A percentile compares a stretch with the other conserved stretches of the same genome.
Evolutionary conservation across 2,888 invertebrate genomes (phyloP).

Genomic region (Yponomeuta plumbellus): DNA sequence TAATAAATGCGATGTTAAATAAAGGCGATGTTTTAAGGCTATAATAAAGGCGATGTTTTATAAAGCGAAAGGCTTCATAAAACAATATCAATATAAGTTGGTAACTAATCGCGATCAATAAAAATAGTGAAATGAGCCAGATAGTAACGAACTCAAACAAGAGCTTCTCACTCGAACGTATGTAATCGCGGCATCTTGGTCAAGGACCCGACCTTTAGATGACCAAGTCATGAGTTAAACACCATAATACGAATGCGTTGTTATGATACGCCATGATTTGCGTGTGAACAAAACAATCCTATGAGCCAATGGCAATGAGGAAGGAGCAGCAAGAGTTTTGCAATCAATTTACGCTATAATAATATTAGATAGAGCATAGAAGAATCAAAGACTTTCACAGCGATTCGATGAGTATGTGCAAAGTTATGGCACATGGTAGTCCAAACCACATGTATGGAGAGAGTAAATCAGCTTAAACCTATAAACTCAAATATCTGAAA

Average conservation of each 20-base stretch:
- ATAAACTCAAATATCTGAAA: too few species aligned
- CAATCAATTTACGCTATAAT: neutral
- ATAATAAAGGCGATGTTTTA: too few species aligned
- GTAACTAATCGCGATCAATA: neutral
- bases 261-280: neutral
- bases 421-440: too few species aligned
- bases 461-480: too few species aligned
- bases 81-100: too few species aligned
- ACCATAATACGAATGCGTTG: neutral
- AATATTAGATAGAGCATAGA: too few species aligned
- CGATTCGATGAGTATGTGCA: too few species aligned
- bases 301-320: neutral
- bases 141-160: neutral
- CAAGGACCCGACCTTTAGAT: neutral
- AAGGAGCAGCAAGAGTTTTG: neutral
- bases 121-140: neutral
- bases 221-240: neutral
- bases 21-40: too few species aligned
- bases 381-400: too few species aligned
- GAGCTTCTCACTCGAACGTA: neutral
- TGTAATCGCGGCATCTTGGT: neutral
- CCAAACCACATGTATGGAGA: too few species aligned
- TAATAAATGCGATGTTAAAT: too few species aligned
- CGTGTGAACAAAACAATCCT: neutral
- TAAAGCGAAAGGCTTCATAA: too few species aligned